Evolutionary conservation across 2,113 vertebrate genomes (phyloP), one percentile per base, ranked within the genome.

Genomic region (Carollia perspicillata): DNA sequence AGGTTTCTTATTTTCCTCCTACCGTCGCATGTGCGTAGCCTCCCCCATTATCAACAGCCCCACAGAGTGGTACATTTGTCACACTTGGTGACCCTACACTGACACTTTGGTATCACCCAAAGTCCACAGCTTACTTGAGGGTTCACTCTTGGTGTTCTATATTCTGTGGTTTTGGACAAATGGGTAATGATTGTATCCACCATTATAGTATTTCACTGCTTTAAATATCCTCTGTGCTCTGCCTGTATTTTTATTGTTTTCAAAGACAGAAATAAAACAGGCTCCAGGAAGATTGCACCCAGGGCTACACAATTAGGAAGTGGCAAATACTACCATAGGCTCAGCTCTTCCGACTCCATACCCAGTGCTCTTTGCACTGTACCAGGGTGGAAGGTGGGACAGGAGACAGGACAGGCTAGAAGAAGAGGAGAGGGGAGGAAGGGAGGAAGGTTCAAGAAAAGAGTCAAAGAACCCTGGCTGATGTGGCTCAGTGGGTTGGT

Each of bases 221-320:
- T 35, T 63, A 42, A 51, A 79, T 78, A 42, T 35, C 35, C 26
- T 79, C 40, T 69, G 40, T 60, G 84, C 8, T 69, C 63, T 40
- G 49, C 40, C 51, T 85, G 2, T 71, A 16, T 71, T 84, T 91
- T 96, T 55, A 47, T 75, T 91, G 28, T 92, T 89, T 89, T 86
- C 60, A 85, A 77, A 95, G 33, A 85, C 2, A 42, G 33, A 69
- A 69, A 75, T 95, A 65, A 86, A 90, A 78, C 22, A 72, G 60
- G 60, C 51, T 40, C 30, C 65, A 44, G 68, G 58, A 47, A 55
- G 60, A 89, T 11, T 30, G 13, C 53, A 81, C 17, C 26, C 10
- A 18, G 9, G 22, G 44, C 66, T 51, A 86, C 26, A 68, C 30
- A 60, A 42, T 33, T 22, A 10, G 17, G 51, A 71, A 30, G 17